Conservation (phyloP, 1,140 invertebrate species). For the Papilio xuthus region DNA sequence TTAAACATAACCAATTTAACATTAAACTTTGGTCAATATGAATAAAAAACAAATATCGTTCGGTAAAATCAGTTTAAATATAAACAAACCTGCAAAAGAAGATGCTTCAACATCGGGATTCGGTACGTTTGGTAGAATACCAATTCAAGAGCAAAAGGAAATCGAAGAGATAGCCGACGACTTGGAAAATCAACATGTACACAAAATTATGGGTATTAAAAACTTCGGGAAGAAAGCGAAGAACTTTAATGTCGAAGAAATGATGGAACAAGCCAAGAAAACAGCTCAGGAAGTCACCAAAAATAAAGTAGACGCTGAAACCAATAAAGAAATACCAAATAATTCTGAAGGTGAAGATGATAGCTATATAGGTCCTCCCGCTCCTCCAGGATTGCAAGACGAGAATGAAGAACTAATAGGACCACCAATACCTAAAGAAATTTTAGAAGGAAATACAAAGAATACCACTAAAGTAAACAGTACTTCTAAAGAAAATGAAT, state of each 20-base stretch:
- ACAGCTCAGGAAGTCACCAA: slow-evolving; percentile 70
- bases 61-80: slow-evolving; percentile 75
- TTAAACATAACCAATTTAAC: background rate
- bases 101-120: slow-evolving; percentile 79
- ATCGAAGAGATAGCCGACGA: slow-evolving; percentile 88
- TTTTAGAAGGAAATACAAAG: slow-evolving; percentile 45
- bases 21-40: slow-evolving; percentile 51
- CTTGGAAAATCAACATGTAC: slow-evolving; percentile 84
- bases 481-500: slow-evolving; percentile 48
- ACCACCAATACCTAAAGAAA: slow-evolving; percentile 55
- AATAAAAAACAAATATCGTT: slow-evolving; percentile 79
- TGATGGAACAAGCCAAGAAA: slow-evolving; percentile 80
- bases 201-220: slow-evolving; percentile 88
- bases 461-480: slow-evolving; percentile 43
- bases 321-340: slow-evolving; percentile 44
- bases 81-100: slow-evolving; percentile 53
- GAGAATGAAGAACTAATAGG: slow-evolving; percentile 55
- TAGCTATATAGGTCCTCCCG: slow-evolving; percentile 82
- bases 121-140: slow-evolving; percentile 83
- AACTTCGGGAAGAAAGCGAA: slow-evolving; percentile 91
- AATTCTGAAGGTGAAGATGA: slow-evolving; percentile 69
- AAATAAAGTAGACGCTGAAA: slow-evolving; percentile 57
- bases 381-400: slow-evolving; percentile 65
- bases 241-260: slow-evolving; percentile 86
- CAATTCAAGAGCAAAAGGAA: slow-evolving; percentile 78